phyloP scores from a whole-genome alignment of 2,888 invertebrate genomes.

The Hyalella azteca region DNA sequence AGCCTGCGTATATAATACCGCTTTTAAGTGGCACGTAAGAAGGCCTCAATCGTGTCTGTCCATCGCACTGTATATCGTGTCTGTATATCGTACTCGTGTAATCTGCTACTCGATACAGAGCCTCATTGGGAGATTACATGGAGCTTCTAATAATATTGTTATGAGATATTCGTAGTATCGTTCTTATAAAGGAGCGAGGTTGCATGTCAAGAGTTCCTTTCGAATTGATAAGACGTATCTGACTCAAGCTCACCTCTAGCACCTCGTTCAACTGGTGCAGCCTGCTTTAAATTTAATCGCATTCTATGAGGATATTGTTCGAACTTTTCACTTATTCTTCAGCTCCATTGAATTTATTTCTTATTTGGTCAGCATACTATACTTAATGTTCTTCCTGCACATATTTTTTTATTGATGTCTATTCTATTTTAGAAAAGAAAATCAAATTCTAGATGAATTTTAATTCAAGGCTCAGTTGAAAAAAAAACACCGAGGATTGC shows the following conservation, averaged over 20 bases:
- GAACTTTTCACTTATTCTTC: too few species aligned
- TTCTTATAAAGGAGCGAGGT: conserved; percentile 4
- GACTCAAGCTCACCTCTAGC: conserved; percentile 23
- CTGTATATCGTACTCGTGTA: conserved; percentile 10
- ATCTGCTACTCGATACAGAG: conserved; percentile 32
- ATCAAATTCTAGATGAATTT: too few species aligned
- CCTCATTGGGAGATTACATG: conserved; percentile 29
- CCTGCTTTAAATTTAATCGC: conserved; percentile 17
- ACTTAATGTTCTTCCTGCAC: too few species aligned
- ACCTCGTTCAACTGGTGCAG: neutral
- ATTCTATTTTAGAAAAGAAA: too few species aligned
- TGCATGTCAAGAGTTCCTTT: conserved; percentile 34
- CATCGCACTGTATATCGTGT: conserved; percentile 27
- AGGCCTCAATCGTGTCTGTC: conserved; percentile 11
- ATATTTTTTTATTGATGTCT: too few species aligned
- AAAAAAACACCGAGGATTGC: too few species aligned
- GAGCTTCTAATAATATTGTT: conserved; percentile 33
- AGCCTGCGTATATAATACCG: neutral
- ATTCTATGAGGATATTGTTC: neutral
- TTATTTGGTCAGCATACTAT: too few species aligned
- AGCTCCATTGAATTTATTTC: too few species aligned
- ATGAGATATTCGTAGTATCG: conserved; percentile 24
- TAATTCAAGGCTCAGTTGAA: too few species aligned
- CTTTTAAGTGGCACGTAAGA: neutral
- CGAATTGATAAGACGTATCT: conserved; percentile 34